Evolutionary conservation across 2,888 invertebrate genomes (phyloP).

Genomic region (Alentia gelatinosa): DNA sequence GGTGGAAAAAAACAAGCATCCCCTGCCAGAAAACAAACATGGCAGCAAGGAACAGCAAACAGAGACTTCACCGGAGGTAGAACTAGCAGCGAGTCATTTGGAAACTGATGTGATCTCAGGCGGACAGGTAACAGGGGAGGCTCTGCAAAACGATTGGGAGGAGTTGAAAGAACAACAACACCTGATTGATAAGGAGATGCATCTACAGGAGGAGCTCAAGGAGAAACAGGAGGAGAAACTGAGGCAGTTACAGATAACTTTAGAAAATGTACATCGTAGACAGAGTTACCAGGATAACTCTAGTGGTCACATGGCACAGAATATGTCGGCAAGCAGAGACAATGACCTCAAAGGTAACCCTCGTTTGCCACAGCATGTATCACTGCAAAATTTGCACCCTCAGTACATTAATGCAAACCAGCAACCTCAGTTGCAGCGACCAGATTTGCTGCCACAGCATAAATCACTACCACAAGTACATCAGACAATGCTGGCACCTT

Average conservation of each 20-base stretch:
- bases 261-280: not conserved
- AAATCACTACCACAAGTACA: not conserved
- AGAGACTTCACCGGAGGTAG: not conserved
- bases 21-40: not conserved
- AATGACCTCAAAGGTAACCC: not conserved
- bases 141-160: not conserved
- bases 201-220: not conserved
- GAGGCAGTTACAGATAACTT: not conserved
- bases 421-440: not conserved
- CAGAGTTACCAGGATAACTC: not conserved
- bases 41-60: not conserved
- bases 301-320: not conserved
- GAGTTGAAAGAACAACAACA: not conserved
- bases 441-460: slow-evolving; percentile 3
- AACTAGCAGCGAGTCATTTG: not conserved
- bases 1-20: not conserved
- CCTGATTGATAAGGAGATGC: not conserved
- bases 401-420: not conserved
- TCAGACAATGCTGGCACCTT: not conserved
- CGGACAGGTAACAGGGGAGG: not conserved
- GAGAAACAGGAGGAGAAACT: slow-evolving; percentile 38
- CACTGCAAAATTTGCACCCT: not conserved
- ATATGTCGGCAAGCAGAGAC: not conserved
- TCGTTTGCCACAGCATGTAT: not conserved
- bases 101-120: not conserved